These are phyloP conservation scores for Gymnodraco acuticeps DNA, from an alignment of 2,797 vertebrate genomes.

Conservation along the genomic window DNA sequence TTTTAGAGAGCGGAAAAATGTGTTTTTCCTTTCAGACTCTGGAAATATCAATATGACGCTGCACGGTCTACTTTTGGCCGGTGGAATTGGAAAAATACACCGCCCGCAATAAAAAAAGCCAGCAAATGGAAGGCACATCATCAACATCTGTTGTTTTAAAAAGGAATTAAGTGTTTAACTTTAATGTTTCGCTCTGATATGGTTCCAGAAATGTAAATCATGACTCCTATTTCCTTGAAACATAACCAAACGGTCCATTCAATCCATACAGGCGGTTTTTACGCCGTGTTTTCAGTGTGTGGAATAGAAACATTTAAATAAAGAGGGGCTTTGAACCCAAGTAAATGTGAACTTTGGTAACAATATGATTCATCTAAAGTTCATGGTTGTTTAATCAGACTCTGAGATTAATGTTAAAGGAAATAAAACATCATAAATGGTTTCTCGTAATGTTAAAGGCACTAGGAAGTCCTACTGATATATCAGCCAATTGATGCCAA, in stretches of 20 bases:
- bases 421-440: not conserved
- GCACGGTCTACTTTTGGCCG: constrained; percentile 53
- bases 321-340: not conserved
- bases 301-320: not conserved
- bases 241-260: constrained; percentile 1
- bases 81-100: constrained; percentile 66
- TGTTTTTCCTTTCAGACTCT: constrained; percentile 66
- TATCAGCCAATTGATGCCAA: not conserved
- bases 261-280: constrained; percentile 4
- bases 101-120: constrained; percentile 53
- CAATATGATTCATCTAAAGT: not conserved
- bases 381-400: not conserved
- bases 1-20: constrained; percentile 65
- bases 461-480: not conserved
- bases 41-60: constrained; percentile 74
- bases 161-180: constrained; percentile 21
- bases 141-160: constrained; percentile 47
- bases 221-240: constrained; percentile 1
- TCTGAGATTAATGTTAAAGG: not conserved
- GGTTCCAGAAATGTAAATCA: not conserved
- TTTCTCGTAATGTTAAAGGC: not conserved
- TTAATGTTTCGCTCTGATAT: constrained; percentile 20
- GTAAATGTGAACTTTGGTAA: not conserved
- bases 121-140: constrained; percentile 41
- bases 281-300: not conserved